A percentile compares a stretch with the other conserved stretches of the same genome.
These are phyloP conservation scores for Allophyes oxyacanthae DNA, from an alignment of 2,888 invertebrate genomes.

Conservation along the genomic window DNA sequence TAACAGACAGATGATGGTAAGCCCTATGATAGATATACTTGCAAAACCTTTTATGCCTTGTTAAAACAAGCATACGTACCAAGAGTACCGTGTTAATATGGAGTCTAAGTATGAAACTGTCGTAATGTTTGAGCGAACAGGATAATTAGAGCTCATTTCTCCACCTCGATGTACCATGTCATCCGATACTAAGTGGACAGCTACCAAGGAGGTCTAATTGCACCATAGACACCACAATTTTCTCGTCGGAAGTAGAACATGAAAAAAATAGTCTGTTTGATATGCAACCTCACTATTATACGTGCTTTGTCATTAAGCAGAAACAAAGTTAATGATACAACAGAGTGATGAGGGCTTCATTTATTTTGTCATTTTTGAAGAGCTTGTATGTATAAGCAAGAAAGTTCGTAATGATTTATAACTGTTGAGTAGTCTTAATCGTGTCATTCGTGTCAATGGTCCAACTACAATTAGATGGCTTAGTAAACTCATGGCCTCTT, in stretches of 20 bases:
- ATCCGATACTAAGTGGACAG: conserved; percentile 60
- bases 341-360: conserved; percentile 47
- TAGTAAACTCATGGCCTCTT: no score
- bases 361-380: conserved; percentile 34
- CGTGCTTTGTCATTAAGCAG: conserved; percentile 53
- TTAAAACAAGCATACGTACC: conserved; percentile 7
- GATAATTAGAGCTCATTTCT: conserved; percentile 53
- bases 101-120: conserved; percentile 20
- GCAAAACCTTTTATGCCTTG: conserved; percentile 14
- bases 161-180: conserved; percentile 57
- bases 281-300: conserved; percentile 52
- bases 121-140: conserved; percentile 39
- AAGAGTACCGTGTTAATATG: conserved; percentile 18
- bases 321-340: conserved; percentile 48
- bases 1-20: no score
- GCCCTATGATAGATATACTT: no score
- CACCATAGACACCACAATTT: conserved; percentile 67
- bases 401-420: conserved; percentile 2
- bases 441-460: no score
- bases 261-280: conserved; percentile 53
- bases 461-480: no score
- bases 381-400: conserved; percentile 13
- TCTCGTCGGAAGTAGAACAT: conserved; percentile 67
- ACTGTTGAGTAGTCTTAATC: background rate
- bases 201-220: conserved; percentile 66